These are phyloP conservation scores for Papilio glaucus DNA, from an alignment of 1,140 invertebrate genomes.

Conservation along the genomic window DNA sequence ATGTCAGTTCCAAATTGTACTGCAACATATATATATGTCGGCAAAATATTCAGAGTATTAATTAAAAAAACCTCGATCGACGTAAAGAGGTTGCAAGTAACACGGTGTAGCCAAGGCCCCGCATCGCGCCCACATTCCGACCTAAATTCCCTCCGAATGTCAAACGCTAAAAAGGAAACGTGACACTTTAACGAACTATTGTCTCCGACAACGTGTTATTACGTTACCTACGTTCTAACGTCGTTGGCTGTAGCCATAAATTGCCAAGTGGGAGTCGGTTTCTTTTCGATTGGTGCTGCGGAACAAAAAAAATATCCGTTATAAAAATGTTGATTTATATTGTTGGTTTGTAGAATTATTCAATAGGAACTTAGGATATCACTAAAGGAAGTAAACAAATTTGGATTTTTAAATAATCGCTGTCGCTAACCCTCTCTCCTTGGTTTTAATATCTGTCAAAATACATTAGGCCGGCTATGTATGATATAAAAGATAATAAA, in stretches of 20 bases:
- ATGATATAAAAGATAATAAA: too few relatives aligned
- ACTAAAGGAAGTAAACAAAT: too few relatives aligned
- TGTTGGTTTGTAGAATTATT: too few relatives aligned
- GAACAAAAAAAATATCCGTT: not conserved
- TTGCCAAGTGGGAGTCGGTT: not conserved
- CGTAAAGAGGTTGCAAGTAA: constrained; percentile 11
- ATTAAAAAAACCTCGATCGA: not conserved
- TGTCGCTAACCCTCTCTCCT: too few relatives aligned
- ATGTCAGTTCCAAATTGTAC: not conserved
- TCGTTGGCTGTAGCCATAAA: not conserved
- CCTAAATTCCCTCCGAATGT: constrained; percentile 28
- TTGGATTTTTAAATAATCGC: too few relatives aligned
- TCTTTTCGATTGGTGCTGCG: not conserved
- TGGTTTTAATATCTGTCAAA: too few relatives aligned
- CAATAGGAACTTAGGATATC: too few relatives aligned
- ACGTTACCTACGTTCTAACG: constrained; percentile 22
- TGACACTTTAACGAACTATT: constrained; percentile 37
- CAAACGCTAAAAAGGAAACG: constrained; percentile 36
- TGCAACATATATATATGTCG: not conserved
- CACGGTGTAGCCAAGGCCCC: constrained; percentile 2
- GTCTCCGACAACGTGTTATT: constrained; percentile 27
- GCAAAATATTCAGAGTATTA: not conserved
- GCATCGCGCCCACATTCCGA: constrained; percentile 35
- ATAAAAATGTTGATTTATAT: not conserved
- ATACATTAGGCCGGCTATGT: too few relatives aligned